phyloP scores from a whole-genome alignment of 2,113 vertebrate species.

The Chamaetylas fuelleborni region DNA sequence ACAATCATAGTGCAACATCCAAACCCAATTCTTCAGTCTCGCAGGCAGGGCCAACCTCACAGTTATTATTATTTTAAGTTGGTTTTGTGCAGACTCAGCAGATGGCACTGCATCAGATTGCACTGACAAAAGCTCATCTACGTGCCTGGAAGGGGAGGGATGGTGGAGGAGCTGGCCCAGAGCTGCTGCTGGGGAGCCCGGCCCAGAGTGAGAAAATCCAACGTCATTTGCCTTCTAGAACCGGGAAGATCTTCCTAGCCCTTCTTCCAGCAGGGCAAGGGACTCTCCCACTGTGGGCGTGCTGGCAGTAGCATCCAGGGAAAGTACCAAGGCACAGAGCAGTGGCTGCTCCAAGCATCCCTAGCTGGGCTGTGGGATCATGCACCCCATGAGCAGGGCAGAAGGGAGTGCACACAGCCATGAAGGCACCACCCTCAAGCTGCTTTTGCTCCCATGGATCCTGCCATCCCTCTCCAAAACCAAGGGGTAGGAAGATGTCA shows the following conservation, averaged over 20 bases:
- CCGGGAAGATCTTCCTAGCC: neutral
- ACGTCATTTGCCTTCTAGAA: neutral
- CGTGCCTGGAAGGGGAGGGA: neutral
- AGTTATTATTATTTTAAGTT: neutral
- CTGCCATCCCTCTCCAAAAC: neutral
- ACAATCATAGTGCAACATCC: neutral
- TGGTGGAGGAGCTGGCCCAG: neutral
- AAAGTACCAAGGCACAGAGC: accelerated
- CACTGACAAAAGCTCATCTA: neutral
- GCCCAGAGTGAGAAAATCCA: neutral
- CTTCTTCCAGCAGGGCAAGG: neutral
- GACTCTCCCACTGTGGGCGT: accelerated
- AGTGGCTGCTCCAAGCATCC: neutral
- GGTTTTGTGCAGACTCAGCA: slow-evolving; percentile 33
- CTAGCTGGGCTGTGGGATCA: accelerated
- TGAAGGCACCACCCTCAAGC: neutral
- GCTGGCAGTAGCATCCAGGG: neutral
- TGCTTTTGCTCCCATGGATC: neutral
- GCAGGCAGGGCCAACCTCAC: neutral
- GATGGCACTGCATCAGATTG: neutral
- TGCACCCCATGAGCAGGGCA: neutral
- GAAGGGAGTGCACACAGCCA: accelerated
- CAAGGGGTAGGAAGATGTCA: neutral
- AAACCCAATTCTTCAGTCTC: neutral
- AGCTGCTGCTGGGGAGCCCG: neutral